Evolutionary conservation across 2,113 vertebrate genomes (phyloP).

Genomic region (Morone chrysops): DNA sequence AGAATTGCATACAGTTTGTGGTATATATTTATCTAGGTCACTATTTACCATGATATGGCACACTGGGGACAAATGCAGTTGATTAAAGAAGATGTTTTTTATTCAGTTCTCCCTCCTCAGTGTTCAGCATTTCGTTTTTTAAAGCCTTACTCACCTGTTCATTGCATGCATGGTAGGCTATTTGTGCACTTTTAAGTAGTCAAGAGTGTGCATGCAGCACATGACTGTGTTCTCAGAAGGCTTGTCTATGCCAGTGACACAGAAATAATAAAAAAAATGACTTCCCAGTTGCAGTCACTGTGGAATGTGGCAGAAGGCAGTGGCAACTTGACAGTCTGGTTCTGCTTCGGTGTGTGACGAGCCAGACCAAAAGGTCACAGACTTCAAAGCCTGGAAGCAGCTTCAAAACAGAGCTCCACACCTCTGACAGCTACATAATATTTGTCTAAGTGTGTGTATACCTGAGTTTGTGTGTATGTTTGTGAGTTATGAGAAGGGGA

Average conservation of each 20-base stretch:
- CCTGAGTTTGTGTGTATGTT: conserved; percentile 7
- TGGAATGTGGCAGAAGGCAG: conserved; percentile 65
- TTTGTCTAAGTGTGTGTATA: conserved; percentile 44
- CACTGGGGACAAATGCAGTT: not conserved
- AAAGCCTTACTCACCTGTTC: not conserved
- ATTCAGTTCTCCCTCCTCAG: not conserved
- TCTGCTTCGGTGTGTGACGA: conserved; percentile 69
- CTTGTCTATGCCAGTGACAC: conserved; percentile 41
- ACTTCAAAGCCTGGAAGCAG: conserved; percentile 77
- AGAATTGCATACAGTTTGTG: conserved; percentile 1
- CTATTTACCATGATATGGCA: not conserved
- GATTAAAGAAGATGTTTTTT: not conserved
- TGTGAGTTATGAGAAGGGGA: conserved; percentile 23
- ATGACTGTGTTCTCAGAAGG: conserved; percentile 18
- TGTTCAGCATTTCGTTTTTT: not conserved
- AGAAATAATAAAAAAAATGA: conserved; percentile 51
- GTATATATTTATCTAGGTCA: not conserved
- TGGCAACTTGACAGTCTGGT: conserved; percentile 80
- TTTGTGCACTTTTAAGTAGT: not conserved
- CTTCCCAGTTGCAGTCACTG: conserved; percentile 40
- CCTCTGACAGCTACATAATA: conserved; percentile 66
- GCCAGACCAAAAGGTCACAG: conserved; percentile 76
- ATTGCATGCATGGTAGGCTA: not conserved
- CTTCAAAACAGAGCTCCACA: conserved; percentile 64
- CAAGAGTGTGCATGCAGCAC: not conserved